phyloP scores from a whole-genome alignment of 2,888 invertebrate species.

The Congeria kusceri region DNA sequence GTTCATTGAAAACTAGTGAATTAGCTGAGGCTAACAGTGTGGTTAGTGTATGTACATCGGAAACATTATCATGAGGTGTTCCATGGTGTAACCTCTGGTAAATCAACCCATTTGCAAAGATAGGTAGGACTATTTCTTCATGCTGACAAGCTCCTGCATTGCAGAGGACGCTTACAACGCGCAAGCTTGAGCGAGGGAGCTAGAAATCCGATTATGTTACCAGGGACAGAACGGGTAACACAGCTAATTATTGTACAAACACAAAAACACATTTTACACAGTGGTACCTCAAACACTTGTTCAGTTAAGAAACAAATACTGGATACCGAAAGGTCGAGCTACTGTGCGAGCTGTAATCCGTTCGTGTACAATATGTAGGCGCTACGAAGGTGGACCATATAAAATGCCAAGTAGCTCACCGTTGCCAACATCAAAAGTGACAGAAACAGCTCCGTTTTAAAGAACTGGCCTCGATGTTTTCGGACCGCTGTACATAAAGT shows the following conservation, averaged over 20 bases:
- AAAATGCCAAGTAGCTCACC: too few relatives aligned
- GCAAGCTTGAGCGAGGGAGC: too few relatives aligned
- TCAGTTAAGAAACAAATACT: constrained; percentile 4
- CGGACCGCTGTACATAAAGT: constrained; percentile 6
- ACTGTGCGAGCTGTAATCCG: background rate
- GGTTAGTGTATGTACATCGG: constrained; percentile 11
- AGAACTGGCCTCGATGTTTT: constrained; percentile 15
- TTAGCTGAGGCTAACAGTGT: constrained; percentile 10
- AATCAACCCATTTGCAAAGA: too few relatives aligned
- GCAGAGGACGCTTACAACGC: constrained; percentile 21
- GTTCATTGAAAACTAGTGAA: constrained; percentile 1
- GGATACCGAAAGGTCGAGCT: constrained; percentile 30
- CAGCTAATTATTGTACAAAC: constrained; percentile 10
- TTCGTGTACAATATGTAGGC: constrained; percentile 20
- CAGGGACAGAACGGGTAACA: constrained; percentile 9
- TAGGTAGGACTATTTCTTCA: too few relatives aligned
- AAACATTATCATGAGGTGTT: constrained; percentile 5
- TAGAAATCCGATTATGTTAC: constrained; percentile 25
- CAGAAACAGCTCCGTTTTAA: constrained; percentile 4
- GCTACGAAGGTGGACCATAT: too few relatives aligned
- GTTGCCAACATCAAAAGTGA: too few relatives aligned
- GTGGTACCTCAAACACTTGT: constrained; percentile 30
- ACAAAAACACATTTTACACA: constrained; percentile 16
- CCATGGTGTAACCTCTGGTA: background rate
- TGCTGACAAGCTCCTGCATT: too few relatives aligned